Conservation (phyloP, 1,140 invertebrate species). For the Drosophila grimshawi region DNA sequence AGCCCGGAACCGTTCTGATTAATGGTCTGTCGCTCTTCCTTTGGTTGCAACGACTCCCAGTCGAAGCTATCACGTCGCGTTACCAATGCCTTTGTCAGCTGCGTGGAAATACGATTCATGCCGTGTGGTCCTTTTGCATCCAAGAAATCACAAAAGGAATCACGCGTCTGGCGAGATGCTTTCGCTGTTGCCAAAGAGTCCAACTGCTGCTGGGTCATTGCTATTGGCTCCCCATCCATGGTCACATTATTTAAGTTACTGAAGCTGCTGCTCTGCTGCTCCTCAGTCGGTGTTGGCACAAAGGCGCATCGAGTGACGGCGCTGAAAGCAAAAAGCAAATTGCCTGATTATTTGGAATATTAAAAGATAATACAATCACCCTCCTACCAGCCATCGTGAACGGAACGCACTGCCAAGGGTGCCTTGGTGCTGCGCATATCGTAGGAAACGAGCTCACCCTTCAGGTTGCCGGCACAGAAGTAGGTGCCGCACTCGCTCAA, state of each 20-base stretch:
- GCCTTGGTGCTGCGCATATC: slow-evolving; percentile 73
- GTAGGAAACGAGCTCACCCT: slow-evolving; percentile 79
- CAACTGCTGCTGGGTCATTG: slow-evolving; percentile 40
- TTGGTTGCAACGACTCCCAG: slow-evolving; percentile 64
- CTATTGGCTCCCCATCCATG: slow-evolving; percentile 42
- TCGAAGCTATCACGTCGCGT: slow-evolving; percentile 72
- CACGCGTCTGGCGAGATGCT: slow-evolving; percentile 44
- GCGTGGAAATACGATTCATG: slow-evolving; percentile 67
- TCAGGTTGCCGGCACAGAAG: slow-evolving; percentile 79
- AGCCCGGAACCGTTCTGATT: slow-evolving; percentile 22
- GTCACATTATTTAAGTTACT: slow-evolving; percentile 40
- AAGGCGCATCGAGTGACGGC: slow-evolving; percentile 73
- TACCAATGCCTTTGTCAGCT: slow-evolving; percentile 25
- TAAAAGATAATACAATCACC: too few relatives aligned
- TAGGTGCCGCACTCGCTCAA: slow-evolving; percentile 77
- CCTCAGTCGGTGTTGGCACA: slow-evolving; percentile 62
- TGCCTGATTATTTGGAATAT: too few relatives aligned
- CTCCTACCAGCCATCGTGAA: slow-evolving; percentile 59
- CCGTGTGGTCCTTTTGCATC: slow-evolving; percentile 55
- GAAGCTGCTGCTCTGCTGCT: slow-evolving; percentile 57
- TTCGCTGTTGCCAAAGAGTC: slow-evolving; percentile 16
- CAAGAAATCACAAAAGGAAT: slow-evolving; percentile 80
- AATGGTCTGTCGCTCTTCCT: slow-evolving; percentile 52
- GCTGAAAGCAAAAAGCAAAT: background rate
- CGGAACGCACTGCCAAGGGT: slow-evolving; percentile 50